A percentile compares a stretch with the other conserved stretches of the same genome.
These are phyloP conservation scores for Leptarthrus brevirostris DNA, from an alignment of 2,888 invertebrate species.

Conservation along the genomic window DNA sequence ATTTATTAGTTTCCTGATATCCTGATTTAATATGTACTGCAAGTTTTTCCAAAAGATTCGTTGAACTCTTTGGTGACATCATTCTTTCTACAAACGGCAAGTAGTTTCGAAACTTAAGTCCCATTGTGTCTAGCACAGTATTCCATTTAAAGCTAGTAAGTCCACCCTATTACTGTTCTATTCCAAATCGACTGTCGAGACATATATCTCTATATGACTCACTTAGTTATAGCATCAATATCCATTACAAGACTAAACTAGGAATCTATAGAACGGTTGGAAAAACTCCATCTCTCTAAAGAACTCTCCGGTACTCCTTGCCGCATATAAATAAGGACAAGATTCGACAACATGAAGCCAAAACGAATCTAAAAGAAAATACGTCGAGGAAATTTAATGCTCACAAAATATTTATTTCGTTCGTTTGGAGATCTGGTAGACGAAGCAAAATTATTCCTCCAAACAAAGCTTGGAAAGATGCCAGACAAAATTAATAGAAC, in stretches of 20 bases:
- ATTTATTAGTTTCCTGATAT: no score
- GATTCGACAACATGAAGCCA: conserved; percentile 12
- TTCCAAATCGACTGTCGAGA: background rate
- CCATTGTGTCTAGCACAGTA: no score
- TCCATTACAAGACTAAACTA: conserved; percentile 18
- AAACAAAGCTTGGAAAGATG: conserved; percentile 43
- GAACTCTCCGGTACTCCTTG: background rate
- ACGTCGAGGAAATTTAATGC: conserved; percentile 26
- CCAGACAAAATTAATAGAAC: conserved; percentile 40
- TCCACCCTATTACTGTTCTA: background rate
- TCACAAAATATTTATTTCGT: conserved; percentile 19
- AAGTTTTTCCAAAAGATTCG: no score
- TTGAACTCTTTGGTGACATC: no score
- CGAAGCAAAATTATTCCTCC: background rate
- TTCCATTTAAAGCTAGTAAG: background rate
- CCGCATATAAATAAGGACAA: background rate
- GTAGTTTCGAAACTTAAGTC: no score
- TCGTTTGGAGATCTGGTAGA: background rate
- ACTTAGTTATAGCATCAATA: conserved; percentile 34
- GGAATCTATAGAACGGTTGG: conserved; percentile 18
- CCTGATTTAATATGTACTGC: no score
- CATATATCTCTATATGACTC: background rate
- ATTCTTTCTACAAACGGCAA: no score
- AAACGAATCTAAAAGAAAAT: conserved; percentile 7
- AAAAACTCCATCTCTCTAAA: background rate